Conservation (phyloP, 2,797 vertebrate genomes). For the Mareca strepera region DNA sequence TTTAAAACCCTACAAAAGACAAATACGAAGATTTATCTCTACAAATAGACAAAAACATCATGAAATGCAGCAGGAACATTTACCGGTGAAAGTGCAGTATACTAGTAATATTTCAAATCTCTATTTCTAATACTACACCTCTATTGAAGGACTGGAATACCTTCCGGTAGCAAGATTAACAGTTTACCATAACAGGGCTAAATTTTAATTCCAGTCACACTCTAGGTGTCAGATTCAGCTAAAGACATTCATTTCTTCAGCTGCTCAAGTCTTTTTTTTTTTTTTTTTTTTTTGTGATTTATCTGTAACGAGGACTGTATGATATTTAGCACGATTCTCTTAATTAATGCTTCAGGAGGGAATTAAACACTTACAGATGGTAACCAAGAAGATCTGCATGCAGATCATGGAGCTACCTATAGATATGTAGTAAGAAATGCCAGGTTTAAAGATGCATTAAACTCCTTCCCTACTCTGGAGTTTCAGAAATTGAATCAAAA, state of each 20-base stretch:
- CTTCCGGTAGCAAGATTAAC: not conserved
- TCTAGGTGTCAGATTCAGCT: not conserved
- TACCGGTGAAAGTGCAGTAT: not conserved
- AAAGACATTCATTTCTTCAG: not conserved
- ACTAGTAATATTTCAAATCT: not conserved
- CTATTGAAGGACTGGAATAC: not conserved
- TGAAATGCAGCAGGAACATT: conserved; percentile 48
- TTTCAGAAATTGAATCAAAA: not conserved
- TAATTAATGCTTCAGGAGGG: not conserved
- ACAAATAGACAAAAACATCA: conserved; percentile 26
- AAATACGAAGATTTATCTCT: conserved; percentile 54
- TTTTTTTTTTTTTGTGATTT: not conserved
- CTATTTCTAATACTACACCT: not conserved
- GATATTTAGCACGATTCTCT: not conserved
- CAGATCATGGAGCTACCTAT: not conserved
- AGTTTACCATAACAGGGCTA: not conserved
- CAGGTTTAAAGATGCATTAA: not conserved
- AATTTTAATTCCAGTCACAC: not conserved
- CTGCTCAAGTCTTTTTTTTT: not conserved
- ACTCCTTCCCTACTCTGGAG: not conserved
- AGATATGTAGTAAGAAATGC: not conserved
- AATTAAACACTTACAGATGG: not conserved
- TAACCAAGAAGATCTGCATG: not conserved
- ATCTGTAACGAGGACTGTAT: not conserved
- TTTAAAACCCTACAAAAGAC: conserved; percentile 73